Conservation (phyloP, 2,113 vertebrate genomes). For the Lates calcarifer region DNA sequence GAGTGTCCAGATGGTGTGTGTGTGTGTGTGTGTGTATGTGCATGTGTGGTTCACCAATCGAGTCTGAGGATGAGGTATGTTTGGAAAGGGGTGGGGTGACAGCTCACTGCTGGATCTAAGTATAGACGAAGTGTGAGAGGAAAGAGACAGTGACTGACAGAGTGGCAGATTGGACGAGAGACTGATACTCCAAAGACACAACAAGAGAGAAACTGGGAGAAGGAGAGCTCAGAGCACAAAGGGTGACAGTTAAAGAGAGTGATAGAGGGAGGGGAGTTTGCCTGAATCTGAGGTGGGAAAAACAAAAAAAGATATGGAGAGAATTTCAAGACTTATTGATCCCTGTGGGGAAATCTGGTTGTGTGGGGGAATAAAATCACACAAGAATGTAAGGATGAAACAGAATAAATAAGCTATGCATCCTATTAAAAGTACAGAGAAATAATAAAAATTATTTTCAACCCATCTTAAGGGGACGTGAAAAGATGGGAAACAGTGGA, state of each 20-base stretch:
- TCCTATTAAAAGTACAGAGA: not conserved
- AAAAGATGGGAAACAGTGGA: not conserved
- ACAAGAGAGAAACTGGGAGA: slow-evolving; percentile 2
- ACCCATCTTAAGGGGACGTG: not conserved
- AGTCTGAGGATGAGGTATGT: slow-evolving; percentile 31
- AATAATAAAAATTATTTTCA: not conserved
- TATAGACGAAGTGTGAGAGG: slow-evolving; percentile 64
- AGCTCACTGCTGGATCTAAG: slow-evolving; percentile 58
- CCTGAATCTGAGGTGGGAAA: not conserved
- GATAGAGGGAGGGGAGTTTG: not conserved
- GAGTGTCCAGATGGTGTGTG: slow-evolving; percentile 2
- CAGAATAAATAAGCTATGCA: slow-evolving; percentile 1
- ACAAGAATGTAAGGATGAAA: not conserved
- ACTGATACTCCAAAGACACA: slow-evolving; percentile 34
- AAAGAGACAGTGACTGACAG: slow-evolving; percentile 55
- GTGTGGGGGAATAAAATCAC: not conserved
- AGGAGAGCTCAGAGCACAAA: not conserved
- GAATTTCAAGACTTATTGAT: not conserved
- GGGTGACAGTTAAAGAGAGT: not conserved
- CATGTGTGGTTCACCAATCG: slow-evolving; percentile 4
- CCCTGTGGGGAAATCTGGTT: not conserved
- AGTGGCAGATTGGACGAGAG: slow-evolving; percentile 52
- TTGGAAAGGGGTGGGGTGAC: slow-evolving; percentile 29
- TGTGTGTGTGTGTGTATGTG: slow-evolving; percentile 18
- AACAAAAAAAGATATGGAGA: not conserved